These are phyloP conservation scores for Creontiades dilutus DNA, from an alignment of 2,888 invertebrate genomes.

Conservation along the genomic window DNA sequence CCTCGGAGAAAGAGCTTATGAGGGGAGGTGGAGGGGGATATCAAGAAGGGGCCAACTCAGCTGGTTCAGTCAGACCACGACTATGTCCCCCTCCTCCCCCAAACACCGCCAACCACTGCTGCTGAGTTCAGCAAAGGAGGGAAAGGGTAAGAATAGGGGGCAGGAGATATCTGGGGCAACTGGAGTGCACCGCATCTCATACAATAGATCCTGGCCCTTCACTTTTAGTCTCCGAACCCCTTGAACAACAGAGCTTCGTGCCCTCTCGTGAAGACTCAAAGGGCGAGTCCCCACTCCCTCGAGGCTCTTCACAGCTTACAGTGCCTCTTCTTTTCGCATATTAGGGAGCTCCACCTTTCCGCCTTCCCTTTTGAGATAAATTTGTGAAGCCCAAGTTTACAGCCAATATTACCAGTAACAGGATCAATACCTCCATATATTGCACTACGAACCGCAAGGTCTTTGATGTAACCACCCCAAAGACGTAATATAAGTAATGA, in stretches of 20 bases:
- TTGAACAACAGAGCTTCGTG: background rate
- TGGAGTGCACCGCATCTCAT: conserved; percentile 57
- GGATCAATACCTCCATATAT: conserved; percentile 29
- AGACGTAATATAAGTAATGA: too few relatives aligned
- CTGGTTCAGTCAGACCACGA: background rate
- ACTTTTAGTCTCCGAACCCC: conserved; percentile 44
- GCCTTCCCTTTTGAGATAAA: background rate
- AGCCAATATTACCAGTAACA: conserved; percentile 49
- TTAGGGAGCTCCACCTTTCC: conserved; percentile 30
- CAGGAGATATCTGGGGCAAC: conserved; percentile 58
- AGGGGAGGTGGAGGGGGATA: background rate
- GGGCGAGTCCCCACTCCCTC: background rate
- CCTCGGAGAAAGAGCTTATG: background rate
- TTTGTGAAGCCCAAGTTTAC: conserved; percentile 43
- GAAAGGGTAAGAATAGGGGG: conserved; percentile 6
- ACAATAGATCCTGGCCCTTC: conserved; percentile 51
- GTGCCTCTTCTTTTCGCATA: conserved; percentile 64
- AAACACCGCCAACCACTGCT: background rate
- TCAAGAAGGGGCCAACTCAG: conserved; percentile 59
- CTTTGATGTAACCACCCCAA: background rate
- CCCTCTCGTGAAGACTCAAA: conserved; percentile 23
- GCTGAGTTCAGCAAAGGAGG: conserved; percentile 63
- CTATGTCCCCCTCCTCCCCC: background rate
- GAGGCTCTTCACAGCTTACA: conserved; percentile 20
- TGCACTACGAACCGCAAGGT: background rate